Base-by-base conservation (phyloP, 2,888 invertebrate species). In the Spisula solida region DNA sequence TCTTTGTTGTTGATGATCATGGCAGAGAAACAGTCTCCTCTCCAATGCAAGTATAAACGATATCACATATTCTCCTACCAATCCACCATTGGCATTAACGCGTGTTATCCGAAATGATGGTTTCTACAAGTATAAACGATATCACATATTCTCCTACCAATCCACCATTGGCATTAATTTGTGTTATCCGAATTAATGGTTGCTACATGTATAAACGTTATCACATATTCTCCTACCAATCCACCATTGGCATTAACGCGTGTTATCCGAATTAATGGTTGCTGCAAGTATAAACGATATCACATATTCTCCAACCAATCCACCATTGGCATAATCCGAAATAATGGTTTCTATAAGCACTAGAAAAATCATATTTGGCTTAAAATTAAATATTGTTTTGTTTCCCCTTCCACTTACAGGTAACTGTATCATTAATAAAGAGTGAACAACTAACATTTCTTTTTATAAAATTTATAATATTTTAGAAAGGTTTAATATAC, bases 51-150 rank as follows among this genome's bases (percentile, higher is more conserved):
- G 34, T 34, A 75, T 75, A 75, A 34, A 75, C 25, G 75, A 31
- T 75, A 75, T 75, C n/a, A 75, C 75, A 75, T 75, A 75, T 31
- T 75, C 75, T 10, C 75, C 75, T 34, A 75, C 75, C 34, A 75
- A 34, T 16, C 75, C 34, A 75, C 75, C 75, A 31, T 75, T 75
- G 5, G 34, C 75, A 75, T 75, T 75, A 16, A 75, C 75, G 31
- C 75, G 75, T 31, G 75, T 75, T 75, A 75, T 16, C 16, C 14
- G 34, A 34, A 75, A 75, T 31, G 14, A 34, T 18, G 75, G 75
- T 34, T 31, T 75, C 75, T 75, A 66, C 51, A 51, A 16, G 12
- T 51, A 12, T 8, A 5, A 51, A 51, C 16, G 12, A 31, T 75
- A 75, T 75, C n/a, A 75, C 75, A 75, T 75, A 75, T 31, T 75